Evolutionary conservation across 1,140 invertebrate genomes (phyloP), one percentile per base, ranked within the genome.

Genomic region (Diploscapter pachys): DNA sequence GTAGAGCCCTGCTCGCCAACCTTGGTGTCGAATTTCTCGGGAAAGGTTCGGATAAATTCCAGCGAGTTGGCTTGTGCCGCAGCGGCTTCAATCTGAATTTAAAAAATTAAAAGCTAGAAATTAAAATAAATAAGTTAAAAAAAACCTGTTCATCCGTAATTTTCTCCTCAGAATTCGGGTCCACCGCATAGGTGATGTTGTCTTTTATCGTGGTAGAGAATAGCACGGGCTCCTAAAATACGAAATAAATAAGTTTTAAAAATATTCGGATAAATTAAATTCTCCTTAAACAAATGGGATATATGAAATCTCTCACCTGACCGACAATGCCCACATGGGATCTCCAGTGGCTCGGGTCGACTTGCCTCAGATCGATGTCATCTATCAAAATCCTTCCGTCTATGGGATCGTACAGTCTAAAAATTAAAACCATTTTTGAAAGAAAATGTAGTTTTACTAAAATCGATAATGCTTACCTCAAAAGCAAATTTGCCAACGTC

Each of bases 1-100:
- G 88, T 81, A 76, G 86, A 76, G 50, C 88, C 88, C 66, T 87
- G 85, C 78, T 89, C 88, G 52, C 88, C 88, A 51, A 89, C 87
- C 70, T 88, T 13, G 8, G 88, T 89, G 69, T 89, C 81, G 8
- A 87, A 87, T 49, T 86, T 85, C 3, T 87, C 63, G 9, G 88
- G 88, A 79, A 89, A 89, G 52, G 78, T 78, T 13, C 78, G 67
- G 13, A 89, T 86, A 78, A 89, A 89, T 51, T 86, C 82, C 52
- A 81, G 64, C 2, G 79, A 86, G 83, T 89, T 88, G 5, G 88
- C 85, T 79, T 88, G 83, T 63, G 81, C 80, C 5, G 88, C 88
- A 63, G 86, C 31, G 31, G 31, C 31, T 31, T 31, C 87, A 55
- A 86, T 79, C 11, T 80, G 52, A 11, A 82, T 67, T 72, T 83